Percentiles rank a stretch among this genome's conserved stretches.
phyloP scores from a whole-genome alignment of 2,113 vertebrate species.

The Alethe diademata region DNA sequence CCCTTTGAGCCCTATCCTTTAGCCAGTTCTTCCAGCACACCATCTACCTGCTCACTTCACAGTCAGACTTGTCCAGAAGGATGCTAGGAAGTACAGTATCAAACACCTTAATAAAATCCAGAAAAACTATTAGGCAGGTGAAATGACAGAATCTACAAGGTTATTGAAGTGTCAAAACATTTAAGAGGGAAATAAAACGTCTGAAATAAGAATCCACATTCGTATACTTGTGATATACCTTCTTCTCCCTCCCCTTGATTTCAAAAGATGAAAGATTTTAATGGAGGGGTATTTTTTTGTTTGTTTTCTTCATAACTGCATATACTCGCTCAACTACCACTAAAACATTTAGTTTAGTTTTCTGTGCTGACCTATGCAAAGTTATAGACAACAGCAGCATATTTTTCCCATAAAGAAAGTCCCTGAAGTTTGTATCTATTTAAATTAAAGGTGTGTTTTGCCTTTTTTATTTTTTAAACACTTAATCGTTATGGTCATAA shows the following conservation, averaged over 20 bases:
- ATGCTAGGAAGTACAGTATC: neutral
- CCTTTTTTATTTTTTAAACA: neutral
- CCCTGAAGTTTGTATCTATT: neutral
- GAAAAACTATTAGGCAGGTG: neutral
- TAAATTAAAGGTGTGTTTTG: neutral
- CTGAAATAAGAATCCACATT: neutral
- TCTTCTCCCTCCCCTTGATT: neutral
- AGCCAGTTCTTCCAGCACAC: neutral
- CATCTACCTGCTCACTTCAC: neutral
- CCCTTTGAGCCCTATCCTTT: neutral
- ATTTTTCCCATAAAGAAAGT: neutral
- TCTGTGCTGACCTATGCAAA: neutral
- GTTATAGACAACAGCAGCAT: rapidly evolving
- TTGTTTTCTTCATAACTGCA: neutral
- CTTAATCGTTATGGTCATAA: neutral
- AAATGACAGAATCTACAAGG: neutral
- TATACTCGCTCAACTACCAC: neutral
- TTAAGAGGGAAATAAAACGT: neutral
- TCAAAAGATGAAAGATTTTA: neutral
- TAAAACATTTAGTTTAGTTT: neutral
- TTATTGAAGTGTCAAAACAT: neutral
- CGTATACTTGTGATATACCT: neutral
- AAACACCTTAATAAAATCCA: neutral
- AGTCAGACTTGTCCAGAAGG: neutral
- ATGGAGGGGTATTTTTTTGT: too few species aligned